A percentile compares a stretch with the other conserved stretches of the same genome.
phyloP scores from a whole-genome alignment of 2,113 vertebrate genomes.

The Platichthys flesus region DNA sequence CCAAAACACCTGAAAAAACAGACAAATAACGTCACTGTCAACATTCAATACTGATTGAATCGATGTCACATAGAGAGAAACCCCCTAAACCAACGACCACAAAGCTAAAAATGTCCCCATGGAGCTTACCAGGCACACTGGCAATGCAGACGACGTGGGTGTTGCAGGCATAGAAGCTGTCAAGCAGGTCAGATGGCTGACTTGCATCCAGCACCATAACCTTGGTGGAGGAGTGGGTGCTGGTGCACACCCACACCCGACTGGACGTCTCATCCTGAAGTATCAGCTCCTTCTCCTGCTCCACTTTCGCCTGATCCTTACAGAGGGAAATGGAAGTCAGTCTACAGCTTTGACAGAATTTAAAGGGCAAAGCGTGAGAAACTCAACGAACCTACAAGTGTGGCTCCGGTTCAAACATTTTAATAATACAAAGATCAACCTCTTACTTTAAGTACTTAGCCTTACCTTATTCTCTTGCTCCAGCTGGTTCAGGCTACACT shows the following conservation, averaged over 20 bases:
- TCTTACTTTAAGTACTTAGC: not conserved
- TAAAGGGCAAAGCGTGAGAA: not conserved
- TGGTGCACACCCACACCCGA: conserved; percentile 96
- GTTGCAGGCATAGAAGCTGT: conserved; percentile 98
- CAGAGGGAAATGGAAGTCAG: not conserved
- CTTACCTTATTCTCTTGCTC: conserved; percentile 75
- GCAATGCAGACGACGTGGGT: conserved; percentile 95
- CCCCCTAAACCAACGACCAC: too few species aligned
- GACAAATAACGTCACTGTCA: not conserved
- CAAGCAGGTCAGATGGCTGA: conserved; percentile 92
- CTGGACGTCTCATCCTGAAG: conserved; percentile 87
- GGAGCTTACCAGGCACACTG: conserved; percentile 92
- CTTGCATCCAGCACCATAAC: conserved; percentile 95
- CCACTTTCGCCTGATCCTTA: conserved; percentile 85
- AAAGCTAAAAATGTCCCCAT: not conserved
- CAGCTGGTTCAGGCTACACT: conserved; percentile 83
- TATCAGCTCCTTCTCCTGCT: conserved; percentile 86
- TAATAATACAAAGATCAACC: not conserved
- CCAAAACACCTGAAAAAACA: conserved; percentile 85
- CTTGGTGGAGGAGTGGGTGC: conserved; percentile 95
- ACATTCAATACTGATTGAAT: too few species aligned
- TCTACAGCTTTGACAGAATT: not conserved
- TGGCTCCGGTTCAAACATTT: not conserved
- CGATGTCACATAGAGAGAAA: too few species aligned
- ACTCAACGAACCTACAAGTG: not conserved